These are phyloP conservation scores for Toxotes chatareus DNA, from an alignment of 2,113 vertebrate species.

Conservation along the genomic window DNA sequence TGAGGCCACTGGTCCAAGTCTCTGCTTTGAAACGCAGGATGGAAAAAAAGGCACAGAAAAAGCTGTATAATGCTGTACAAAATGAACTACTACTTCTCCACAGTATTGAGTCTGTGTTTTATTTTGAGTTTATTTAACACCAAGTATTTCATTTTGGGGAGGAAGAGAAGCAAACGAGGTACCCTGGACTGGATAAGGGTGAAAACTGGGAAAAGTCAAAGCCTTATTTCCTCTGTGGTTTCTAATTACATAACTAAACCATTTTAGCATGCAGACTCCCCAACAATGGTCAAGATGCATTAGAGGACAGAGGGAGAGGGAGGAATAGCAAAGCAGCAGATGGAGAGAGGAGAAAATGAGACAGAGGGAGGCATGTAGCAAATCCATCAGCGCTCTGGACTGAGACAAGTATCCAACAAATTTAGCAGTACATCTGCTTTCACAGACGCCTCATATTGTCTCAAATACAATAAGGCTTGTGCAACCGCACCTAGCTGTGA, in stretches of 20 bases:
- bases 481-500: neutral
- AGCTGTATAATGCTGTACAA: neutral
- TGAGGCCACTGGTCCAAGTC: conserved; percentile 27
- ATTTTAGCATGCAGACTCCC: conserved; percentile 33
- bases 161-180: neutral
- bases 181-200: conserved; percentile 9
- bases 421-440: conserved; percentile 46
- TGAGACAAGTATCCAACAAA: conserved; percentile 35
- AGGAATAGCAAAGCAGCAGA: conserved; percentile 32
- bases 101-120: neutral
- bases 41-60: neutral
- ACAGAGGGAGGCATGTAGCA: conserved; percentile 23
- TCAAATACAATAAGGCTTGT: conserved; percentile 27
- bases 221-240: conserved; percentile 19
- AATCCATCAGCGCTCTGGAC: conserved; percentile 35
- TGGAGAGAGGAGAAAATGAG: conserved; percentile 47
- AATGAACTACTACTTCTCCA: neutral
- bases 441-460: conserved; percentile 10
- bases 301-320: conserved; percentile 34
- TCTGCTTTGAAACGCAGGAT: neutral
- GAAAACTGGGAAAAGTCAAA: conserved; percentile 31
- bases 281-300: conserved; percentile 49
- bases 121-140: conserved; percentile 5
- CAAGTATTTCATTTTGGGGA: neutral
- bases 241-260: conserved; percentile 47